Conservation (phyloP, 2,797 vertebrate species). For the Pseudocheirus occidentalis region DNA sequence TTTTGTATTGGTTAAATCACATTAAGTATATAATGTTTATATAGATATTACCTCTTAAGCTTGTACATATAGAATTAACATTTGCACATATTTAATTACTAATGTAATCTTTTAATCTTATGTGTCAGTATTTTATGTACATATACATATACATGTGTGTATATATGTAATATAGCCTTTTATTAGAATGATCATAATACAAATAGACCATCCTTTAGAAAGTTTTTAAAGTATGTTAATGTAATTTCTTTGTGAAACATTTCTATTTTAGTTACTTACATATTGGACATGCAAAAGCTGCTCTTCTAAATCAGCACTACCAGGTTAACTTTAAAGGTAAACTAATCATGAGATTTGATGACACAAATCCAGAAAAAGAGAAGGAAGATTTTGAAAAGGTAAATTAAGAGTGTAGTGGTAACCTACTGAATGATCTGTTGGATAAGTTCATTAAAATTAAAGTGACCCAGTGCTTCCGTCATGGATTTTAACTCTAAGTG, state of each 20-base stretch:
- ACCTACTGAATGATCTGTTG: constrained; percentile 32
- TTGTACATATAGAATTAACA: neutral
- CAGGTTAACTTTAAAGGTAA: constrained; percentile 98
- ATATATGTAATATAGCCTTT: neutral
- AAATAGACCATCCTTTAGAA: neutral
- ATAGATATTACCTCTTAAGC: constrained; percentile 1
- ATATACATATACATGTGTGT: too few relatives aligned
- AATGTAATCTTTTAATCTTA: constrained; percentile 14
- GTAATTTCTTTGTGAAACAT: constrained; percentile 66
- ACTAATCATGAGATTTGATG: constrained; percentile 99
- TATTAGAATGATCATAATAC: constrained; percentile 20
- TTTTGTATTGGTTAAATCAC: neutral
- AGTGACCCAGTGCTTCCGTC: constrained; percentile 21
- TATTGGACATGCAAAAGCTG: constrained; percentile 98
- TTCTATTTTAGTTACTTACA: constrained; percentile 92
- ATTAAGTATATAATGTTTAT: neutral
- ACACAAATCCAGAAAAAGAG: constrained; percentile 99
- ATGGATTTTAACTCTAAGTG: constrained; percentile 31
- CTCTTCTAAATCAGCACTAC: constrained; percentile 98
- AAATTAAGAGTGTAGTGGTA: constrained; percentile 70
- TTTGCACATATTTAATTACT: constrained; percentile 23
- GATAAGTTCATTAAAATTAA: constrained; percentile 55
- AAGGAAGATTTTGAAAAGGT: constrained; percentile 99
- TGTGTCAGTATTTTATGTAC: constrained; percentile 1
- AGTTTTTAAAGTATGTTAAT: constrained; percentile 57